phyloP scores from a whole-genome alignment of 1,140 invertebrate genomes.

The Drosophila albomicans region DNA sequence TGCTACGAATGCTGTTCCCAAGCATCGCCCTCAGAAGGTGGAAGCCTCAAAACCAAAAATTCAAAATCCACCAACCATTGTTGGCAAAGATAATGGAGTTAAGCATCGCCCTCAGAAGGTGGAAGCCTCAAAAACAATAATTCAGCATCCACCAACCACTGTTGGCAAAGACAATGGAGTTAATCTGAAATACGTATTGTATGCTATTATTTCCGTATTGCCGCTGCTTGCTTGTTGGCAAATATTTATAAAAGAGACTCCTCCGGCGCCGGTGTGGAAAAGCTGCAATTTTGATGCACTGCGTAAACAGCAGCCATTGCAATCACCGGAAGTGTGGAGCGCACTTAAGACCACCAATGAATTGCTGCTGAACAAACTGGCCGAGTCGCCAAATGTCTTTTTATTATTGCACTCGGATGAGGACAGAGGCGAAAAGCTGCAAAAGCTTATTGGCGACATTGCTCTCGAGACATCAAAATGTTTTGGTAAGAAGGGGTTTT shows the following conservation, averaged over 20 bases:
- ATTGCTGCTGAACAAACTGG: slow-evolving; percentile 60
- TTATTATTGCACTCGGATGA: slow-evolving; percentile 62
- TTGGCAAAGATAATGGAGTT: not conserved
- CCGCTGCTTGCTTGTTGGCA: not conserved
- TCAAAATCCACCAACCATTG: not conserved
- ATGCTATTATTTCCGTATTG: slow-evolving; percentile 9
- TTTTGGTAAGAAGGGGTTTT: slow-evolving; percentile 53
- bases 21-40: too few species aligned
- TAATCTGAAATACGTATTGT: not conserved
- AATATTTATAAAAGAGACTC: not conserved
- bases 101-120: not conserved
- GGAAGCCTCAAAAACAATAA: not conserved
- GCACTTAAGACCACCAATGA: slow-evolving; percentile 61
- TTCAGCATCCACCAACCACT: not conserved
- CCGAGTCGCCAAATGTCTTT: slow-evolving; percentile 54
- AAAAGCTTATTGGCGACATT: slow-evolving; percentile 56
- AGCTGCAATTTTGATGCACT: slow-evolving; percentile 44
- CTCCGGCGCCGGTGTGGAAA: not conserved
- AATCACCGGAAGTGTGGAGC: slow-evolving; percentile 52
- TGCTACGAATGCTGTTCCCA: not conserved
- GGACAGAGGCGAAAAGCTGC: not conserved
- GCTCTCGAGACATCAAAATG: slow-evolving; percentile 61
- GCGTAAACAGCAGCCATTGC: slow-evolving; percentile 23
- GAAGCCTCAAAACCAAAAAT: not conserved
- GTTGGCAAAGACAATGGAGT: not conserved